A percentile compares a stretch with the other conserved stretches of the same genome.
Conservation (phyloP, 2,797 vertebrate genomes). For the Pitangus sulphuratus region DNA sequence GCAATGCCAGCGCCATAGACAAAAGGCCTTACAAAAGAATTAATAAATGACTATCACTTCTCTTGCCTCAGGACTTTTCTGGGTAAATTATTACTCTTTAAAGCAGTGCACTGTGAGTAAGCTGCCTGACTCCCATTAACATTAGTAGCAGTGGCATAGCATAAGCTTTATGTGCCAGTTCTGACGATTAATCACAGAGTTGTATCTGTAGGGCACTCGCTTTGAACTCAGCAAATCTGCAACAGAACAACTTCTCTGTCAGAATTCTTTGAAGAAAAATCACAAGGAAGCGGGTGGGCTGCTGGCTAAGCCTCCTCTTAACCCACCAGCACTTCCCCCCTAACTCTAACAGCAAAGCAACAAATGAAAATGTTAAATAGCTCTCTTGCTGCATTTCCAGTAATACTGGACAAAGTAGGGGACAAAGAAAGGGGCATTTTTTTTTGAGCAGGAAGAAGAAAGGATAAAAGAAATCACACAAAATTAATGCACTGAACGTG, state of each 20-base stretch:
- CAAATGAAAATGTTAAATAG: background rate
- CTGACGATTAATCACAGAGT: slow-evolving; percentile 42
- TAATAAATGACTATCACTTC: background rate
- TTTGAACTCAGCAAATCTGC: slow-evolving; percentile 51
- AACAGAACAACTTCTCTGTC: slow-evolving; percentile 42
- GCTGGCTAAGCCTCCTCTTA: background rate
- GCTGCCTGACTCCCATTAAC: slow-evolving; percentile 52
- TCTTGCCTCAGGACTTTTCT: slow-evolving; percentile 12
- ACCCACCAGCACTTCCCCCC: background rate
- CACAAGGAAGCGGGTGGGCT: slow-evolving; percentile 26
- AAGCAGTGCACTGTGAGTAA: slow-evolving; percentile 39
- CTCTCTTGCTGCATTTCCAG: background rate
- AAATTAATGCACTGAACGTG: background rate
- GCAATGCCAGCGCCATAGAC: background rate
- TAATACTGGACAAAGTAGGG: background rate
- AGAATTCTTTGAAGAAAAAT: slow-evolving; percentile 47
- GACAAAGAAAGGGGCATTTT: background rate
- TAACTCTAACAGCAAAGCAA: background rate
- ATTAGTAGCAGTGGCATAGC: background rate
- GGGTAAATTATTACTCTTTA: slow-evolving; percentile 54
- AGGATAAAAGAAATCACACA: background rate
- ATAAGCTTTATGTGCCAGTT: slow-evolving; percentile 10
- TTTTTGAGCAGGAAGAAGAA: background rate
- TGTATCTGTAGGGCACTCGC: slow-evolving; percentile 13
- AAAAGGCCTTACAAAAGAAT: slow-evolving; percentile 43